These are phyloP conservation scores for Drosophila anomalata DNA, from an alignment of 2,888 invertebrate species.

Conservation along the genomic window DNA sequence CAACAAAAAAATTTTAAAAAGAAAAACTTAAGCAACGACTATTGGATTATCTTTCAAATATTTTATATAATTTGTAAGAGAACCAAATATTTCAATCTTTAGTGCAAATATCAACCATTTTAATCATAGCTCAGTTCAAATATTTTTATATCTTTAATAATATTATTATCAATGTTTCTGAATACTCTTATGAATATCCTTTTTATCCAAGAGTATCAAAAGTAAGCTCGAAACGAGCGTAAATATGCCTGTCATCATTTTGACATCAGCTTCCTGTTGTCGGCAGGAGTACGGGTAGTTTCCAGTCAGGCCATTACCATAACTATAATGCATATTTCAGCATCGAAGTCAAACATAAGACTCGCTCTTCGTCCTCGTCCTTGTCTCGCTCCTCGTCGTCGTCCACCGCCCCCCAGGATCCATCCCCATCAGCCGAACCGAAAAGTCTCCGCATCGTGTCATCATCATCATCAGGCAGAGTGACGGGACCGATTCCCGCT, in stretches of 20 bases:
- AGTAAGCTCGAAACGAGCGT: constrained; percentile 61
- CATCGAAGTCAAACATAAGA: constrained; percentile 57
- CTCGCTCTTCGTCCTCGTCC: constrained; percentile 4
- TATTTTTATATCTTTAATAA: neutral
- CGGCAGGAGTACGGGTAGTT: constrained; percentile 52
- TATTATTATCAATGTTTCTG: neutral
- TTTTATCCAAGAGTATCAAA: neutral
- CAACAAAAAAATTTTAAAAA: constrained; percentile 17
- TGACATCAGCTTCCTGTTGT: constrained; percentile 65
- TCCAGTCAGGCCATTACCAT: constrained; percentile 72
- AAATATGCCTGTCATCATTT: constrained; percentile 80
- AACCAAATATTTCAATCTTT: no score
- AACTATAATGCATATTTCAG: constrained; percentile 79
- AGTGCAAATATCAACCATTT: no score
- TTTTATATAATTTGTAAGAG: neutral
- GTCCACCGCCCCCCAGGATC: neutral
- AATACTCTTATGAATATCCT: constrained; percentile 16
- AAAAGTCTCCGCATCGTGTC: constrained; percentile 27
- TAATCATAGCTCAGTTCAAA: neutral
- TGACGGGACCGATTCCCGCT: constrained; percentile 44
- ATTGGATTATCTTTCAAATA: neutral
- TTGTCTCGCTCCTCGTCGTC: neutral
- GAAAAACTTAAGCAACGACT: constrained; percentile 3
- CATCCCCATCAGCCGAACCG: neutral
- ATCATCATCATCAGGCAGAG: constrained; percentile 53